phyloP scores from a whole-genome alignment of 2,888 invertebrate species.

The Coleophora flavipennella region DNA sequence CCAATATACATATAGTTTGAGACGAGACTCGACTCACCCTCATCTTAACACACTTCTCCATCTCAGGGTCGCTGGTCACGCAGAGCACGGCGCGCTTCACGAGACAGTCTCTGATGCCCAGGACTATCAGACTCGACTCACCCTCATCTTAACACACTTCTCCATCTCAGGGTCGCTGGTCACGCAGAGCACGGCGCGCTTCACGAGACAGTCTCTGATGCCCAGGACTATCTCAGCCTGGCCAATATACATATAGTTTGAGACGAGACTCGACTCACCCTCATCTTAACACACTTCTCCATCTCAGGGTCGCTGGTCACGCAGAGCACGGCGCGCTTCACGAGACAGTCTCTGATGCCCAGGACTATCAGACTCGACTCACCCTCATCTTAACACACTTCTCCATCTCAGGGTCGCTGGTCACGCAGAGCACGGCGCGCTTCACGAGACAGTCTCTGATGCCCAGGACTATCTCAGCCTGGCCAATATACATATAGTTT shows the following conservation, averaged over 20 bases:
- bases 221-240: slow-evolving; percentile 79
- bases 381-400: slow-evolving; percentile 95
- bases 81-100: slow-evolving; percentile 89
- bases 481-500: no score
- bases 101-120: slow-evolving; percentile 86
- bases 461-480: slow-evolving; percentile 79
- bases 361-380: slow-evolving; percentile 77
- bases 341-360: slow-evolving; percentile 86
- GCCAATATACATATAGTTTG: no score
- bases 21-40: no score
- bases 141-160: slow-evolving; percentile 94
- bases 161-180: slow-evolving; percentile 91
- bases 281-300: slow-evolving; percentile 93
- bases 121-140: slow-evolving; percentile 78
- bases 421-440: slow-evolving; percentile 90
- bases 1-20: no score
- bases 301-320: slow-evolving; percentile 93
- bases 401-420: slow-evolving; percentile 89
- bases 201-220: slow-evolving; percentile 87
- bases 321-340: slow-evolving; percentile 88
- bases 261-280: no score
- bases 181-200: slow-evolving; percentile 89
- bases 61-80: slow-evolving; percentile 91
- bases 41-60: slow-evolving; percentile 94
- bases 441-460: slow-evolving; percentile 88